Evolutionary conservation across 2,113 vertebrate genomes (phyloP).

Genomic region (Acinonyx jubatus): DNA sequence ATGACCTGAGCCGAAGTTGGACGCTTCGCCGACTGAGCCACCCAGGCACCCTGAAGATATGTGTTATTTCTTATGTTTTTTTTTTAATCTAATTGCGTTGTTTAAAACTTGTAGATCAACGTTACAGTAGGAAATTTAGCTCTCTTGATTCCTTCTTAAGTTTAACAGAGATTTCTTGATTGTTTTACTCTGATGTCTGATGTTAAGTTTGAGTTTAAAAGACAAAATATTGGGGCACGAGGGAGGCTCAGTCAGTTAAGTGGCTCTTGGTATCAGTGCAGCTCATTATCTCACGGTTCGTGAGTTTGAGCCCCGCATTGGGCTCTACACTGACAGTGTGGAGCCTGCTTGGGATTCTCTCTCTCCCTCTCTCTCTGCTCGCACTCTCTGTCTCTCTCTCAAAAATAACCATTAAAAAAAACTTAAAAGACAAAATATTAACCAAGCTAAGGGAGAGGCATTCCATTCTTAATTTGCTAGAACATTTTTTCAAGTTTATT

Average conservation of each 20-base stretch:
- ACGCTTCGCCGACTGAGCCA: too few species aligned
- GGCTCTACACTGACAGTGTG: too few species aligned
- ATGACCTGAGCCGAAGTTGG: too few species aligned
- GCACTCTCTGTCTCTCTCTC: too few species aligned
- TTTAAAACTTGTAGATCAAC: background rate
- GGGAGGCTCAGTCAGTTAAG: too few species aligned
- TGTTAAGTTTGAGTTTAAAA: constrained; percentile 12
- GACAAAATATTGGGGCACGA: background rate
- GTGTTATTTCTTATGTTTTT: background rate
- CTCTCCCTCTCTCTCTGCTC: too few species aligned
- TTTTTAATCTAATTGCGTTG: background rate
- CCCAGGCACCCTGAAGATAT: background rate
- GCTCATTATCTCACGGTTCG: too few species aligned
- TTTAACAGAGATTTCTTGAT: background rate
- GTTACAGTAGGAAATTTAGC: background rate
- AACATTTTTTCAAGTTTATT: background rate
- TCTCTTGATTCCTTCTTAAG: background rate
- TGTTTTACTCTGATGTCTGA: background rate
- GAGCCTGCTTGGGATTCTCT: too few species aligned
- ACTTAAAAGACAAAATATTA: background rate
- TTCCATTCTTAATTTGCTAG: background rate
- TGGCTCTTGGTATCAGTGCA: too few species aligned
- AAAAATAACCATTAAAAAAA: too few species aligned
- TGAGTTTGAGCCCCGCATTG: too few species aligned
- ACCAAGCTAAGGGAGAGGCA: background rate